These are phyloP conservation scores for Lamellibrachia satsuma DNA, from an alignment of 2,888 invertebrate species.

Conservation along the genomic window DNA sequence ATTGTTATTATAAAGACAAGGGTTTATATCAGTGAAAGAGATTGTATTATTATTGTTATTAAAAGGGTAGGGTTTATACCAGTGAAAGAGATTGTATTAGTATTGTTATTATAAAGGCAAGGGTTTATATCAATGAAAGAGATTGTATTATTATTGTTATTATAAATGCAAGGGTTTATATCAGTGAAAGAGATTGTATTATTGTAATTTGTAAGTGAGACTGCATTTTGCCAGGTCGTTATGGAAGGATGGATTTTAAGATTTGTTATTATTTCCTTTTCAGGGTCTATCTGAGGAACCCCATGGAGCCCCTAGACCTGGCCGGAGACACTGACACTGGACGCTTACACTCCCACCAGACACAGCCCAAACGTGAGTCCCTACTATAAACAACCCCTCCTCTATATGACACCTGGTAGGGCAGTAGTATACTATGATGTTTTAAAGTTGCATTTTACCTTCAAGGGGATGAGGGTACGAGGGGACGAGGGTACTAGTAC, in stretches of 20 bases:
- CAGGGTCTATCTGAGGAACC: constrained; percentile 77
- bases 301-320: constrained; percentile 70
- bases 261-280: constrained; percentile 23
- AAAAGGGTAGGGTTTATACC: too few species aligned
- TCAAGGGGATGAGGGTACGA: too few species aligned
- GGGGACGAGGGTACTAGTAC: too few species aligned
- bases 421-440: neutral
- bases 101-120: too few species aligned
- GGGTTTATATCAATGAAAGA: neutral
- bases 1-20: too few species aligned
- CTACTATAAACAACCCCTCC: neutral
- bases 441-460: neutral
- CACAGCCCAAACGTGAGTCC: neutral
- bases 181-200: neutral
- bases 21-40: too few species aligned
- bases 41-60: too few species aligned
- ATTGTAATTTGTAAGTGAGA: neutral
- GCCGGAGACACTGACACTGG: constrained; percentile 44
- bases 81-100: too few species aligned
- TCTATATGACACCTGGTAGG: too few species aligned
- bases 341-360: neutral
- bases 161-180: neutral
- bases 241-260: too few species aligned
- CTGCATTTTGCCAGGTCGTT: neutral
- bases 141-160: neutral